Base-by-base conservation (phyloP, 1,140 invertebrate genomes). In the Paraescarpia echinospica region DNA sequence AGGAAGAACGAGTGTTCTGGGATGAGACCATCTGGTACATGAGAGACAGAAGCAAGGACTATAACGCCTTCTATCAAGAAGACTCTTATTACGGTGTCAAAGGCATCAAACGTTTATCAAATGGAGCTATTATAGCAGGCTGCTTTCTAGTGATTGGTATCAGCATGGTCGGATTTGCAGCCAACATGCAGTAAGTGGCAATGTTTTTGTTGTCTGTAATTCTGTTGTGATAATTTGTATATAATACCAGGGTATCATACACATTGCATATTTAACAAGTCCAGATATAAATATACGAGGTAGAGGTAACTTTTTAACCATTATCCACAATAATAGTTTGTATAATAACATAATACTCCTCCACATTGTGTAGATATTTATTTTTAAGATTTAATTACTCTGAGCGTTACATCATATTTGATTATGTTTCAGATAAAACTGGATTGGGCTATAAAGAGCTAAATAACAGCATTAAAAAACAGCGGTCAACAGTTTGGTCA, bases 1-100 rank as follows among this genome's bases (percentile, higher is more conserved):
- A 33, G 35, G 89, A 92, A 27, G 92, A 93, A 34, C 89, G 51
- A 35, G 35, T 92, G 6, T 93, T 92, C 89, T 93, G 93, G 93
- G 93, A 93, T 92, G 93, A 93, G 33, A 93, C 92, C 14, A 91
- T 93, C 31, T 92, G 92, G 92, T 88, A 90, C 33, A 93, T 93
- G 93, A 35, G 93, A 91, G 92, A 93, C 90, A 51, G 91, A 33
- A 88, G 41, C 34, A 93, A 92, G 41, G 93, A 92, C 89, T 33
- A 90, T 27, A 91, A 89, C 22, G 89, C 48, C 27, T 91, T 91
- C 91, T 91, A 48, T 91, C 34, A 92, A 31, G 92, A 92, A 33
- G 35, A 59, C 27, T 22, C 89, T 27, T 93, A 93, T 48, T 93
- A 93, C 33, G 92, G 93, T 22, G 91, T 93, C 12, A 92, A 92